Base-by-base conservation (phyloP, 2,797 vertebrate species). In the Melanogrammus aeglefinus region DNA sequence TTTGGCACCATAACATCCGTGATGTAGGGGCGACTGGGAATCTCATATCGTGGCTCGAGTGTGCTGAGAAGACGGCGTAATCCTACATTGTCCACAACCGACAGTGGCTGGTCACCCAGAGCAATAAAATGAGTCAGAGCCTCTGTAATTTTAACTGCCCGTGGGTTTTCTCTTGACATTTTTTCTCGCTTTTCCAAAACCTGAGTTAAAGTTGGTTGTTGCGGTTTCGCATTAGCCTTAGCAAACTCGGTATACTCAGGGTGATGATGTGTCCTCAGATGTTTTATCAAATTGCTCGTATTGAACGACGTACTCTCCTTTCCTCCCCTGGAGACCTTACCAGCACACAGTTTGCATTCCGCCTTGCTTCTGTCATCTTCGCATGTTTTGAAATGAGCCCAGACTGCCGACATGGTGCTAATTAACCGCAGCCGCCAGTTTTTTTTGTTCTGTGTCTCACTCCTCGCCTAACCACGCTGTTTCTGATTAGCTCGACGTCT, bases 21-120 rank as follows among this genome's bases (percentile, higher is more conserved):
- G 41, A 47, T 47, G 41, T 47, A 14, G 41, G 2, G 41, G 3
- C 41, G 41, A 47, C 41, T 47, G 39, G 57, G 76, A 73, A 44
- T 73, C 29, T 77, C 74, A 78, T 83, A 82, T 12, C 36, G 73
- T 0, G 78, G 78, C 73, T 75, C 51, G 24, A 79, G 41, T 9
- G n/a, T n/a, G n/a, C n/a, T n/a, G n/a, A 39, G 75, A 39, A 82
- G 71, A 74, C 18, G 41, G 27, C 66, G 12, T 75, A 75, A 82
- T 44, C 72, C 39, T 16, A 18, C 38, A 74, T 79, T 77, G 72
- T 75, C 81, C 21, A 79, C 77, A 79, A 71, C 51, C 77, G 72
- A 80, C 29, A 72, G 63, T n/a, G 41, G 77, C 63, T 79, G 75
- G 63, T 72, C 73, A 72, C 75, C 69, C 33, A 51, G 63, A 74